Evolutionary conservation across 2,797 vertebrate species (phyloP), one percentile per base, ranked within the genome.

Genomic region (Cossypha polioptera): DNA sequence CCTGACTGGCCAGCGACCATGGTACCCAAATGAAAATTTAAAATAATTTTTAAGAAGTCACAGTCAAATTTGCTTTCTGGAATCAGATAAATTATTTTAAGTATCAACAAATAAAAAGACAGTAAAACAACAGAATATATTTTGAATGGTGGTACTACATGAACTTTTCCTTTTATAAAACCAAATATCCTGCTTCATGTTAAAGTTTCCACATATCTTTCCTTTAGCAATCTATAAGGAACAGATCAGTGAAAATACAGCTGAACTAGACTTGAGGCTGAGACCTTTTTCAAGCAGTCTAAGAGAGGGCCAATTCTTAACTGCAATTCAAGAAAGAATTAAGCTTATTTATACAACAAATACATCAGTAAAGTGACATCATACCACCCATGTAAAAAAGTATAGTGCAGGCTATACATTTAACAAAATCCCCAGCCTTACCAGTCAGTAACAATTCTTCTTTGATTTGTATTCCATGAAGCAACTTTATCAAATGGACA

Each of bases 391-490:
- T 0, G 0, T 25, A 38, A 79, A 68, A 55, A 67, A 86, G 24
- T 11, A 48, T 0, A 59, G 7, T 2, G 11, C 22, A 85, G 31
- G 8, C 6, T 48, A 54, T 9, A 33, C 24, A 58, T 42, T 69
- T 29, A 71, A 74, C 20, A 90, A 94, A 85, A 87, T 40, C 13
- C 42, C 72, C 29, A 92, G 50, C 13, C 88, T 96, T 97, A 98
- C 98, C 98, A 84, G 94, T 95, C 90, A 98, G 35, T 48, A 96
- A 80, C 22, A 95, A 88, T 28, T 98, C 98, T 77, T 94, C 94
- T 43, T 97, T 94, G 42, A 61, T 66, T 54, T 96, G 87, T 40
- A 97, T 94, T 35, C 96, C 92, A 69, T 97, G 96, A 71, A 98
- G 97, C 53, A 98, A 91, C 62, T 97, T 86, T 80, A 98, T 95